Percentiles rank a stretch among this genome's conserved stretches.
phyloP scores from a whole-genome alignment of 2,888 invertebrate genomes.

The Euplagia quadripunctaria region DNA sequence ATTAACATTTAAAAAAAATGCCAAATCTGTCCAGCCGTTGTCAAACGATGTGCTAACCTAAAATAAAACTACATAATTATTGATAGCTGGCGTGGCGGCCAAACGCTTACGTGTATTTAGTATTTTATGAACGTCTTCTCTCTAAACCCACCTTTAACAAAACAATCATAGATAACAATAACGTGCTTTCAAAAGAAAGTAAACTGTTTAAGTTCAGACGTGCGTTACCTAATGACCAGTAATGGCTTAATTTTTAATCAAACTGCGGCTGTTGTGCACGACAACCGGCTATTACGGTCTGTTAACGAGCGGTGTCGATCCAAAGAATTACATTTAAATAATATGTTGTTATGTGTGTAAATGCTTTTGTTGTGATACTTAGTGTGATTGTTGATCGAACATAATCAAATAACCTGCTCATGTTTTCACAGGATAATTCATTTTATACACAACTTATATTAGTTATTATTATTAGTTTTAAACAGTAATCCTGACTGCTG shows the following conservation, averaged over 20 bases:
- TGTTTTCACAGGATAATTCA: background rate
- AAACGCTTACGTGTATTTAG: background rate
- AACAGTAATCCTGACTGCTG: too few species aligned
- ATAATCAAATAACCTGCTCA: background rate
- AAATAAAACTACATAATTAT: too few species aligned
- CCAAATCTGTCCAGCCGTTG: too few species aligned
- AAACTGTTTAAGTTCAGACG: slow-evolving; percentile 33
- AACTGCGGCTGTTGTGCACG: slow-evolving; percentile 56
- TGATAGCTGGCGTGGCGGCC: too few species aligned
- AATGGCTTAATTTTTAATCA: slow-evolving; percentile 74
- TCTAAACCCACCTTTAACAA: slow-evolving; percentile 8
- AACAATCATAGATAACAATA: slow-evolving; percentile 22
- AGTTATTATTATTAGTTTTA: too few species aligned
- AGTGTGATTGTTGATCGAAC: slow-evolving; percentile 2
- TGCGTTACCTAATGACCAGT: slow-evolving; percentile 57
- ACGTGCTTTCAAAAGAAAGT: slow-evolving; percentile 40
- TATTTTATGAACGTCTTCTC: background rate
- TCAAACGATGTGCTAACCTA: background rate
- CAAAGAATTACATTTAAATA: slow-evolving; percentile 39
- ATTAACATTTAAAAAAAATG: too few species aligned
- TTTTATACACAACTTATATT: background rate
- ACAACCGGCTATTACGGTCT: slow-evolving; percentile 63
- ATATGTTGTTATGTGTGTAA: slow-evolving; percentile 33
- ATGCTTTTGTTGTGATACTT: slow-evolving; percentile 11
- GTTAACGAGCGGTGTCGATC: slow-evolving; percentile 41